These are phyloP conservation scores for Sebastes oblongus DNA, from an alignment of 2,797 vertebrate species.

Conservation along the genomic window DNA sequence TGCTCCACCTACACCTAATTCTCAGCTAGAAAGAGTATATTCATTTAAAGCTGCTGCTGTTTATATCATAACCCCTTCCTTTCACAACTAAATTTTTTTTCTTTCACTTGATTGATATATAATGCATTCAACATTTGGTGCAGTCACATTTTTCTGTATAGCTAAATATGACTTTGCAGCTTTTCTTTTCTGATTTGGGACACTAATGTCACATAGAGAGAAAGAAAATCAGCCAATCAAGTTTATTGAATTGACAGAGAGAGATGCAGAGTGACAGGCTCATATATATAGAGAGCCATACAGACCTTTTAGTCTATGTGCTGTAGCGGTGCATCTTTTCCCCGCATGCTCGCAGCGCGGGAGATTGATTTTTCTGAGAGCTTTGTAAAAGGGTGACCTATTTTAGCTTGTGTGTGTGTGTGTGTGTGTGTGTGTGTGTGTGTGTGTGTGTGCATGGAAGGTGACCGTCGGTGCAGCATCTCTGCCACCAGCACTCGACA, in stretches of 20 bases:
- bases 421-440: conserved; percentile 16
- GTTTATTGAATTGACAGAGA: conserved; percentile 18
- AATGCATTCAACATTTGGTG: not conserved
- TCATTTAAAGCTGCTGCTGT: not conserved
- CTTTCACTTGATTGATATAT: not conserved
- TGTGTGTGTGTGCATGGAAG: conserved; percentile 43
- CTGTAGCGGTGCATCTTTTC: conserved; percentile 50
- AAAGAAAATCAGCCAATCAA: not conserved
- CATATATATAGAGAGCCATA: not conserved
- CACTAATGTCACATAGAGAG: not conserved
- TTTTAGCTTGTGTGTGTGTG: conserved; percentile 46
- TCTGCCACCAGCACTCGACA: conserved; percentile 30
- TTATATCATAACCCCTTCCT: not conserved
- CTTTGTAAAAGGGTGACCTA: conserved; percentile 73
- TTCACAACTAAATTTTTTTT: not conserved
- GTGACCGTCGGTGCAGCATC: conserved; percentile 59
- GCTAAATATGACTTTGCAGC: conserved; percentile 7
- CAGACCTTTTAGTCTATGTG: conserved; percentile 39
- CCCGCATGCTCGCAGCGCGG: conserved; percentile 31
- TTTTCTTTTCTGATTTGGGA: not conserved
- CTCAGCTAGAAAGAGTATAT: not conserved
- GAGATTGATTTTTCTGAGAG: conserved; percentile 71
- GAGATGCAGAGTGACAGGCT: conserved; percentile 4
- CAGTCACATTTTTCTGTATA: not conserved
- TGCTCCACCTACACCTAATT: not conserved